phyloP scores from a whole-genome alignment of 2,113 vertebrate species.

The Cyphomyrus discorhynchus region DNA sequence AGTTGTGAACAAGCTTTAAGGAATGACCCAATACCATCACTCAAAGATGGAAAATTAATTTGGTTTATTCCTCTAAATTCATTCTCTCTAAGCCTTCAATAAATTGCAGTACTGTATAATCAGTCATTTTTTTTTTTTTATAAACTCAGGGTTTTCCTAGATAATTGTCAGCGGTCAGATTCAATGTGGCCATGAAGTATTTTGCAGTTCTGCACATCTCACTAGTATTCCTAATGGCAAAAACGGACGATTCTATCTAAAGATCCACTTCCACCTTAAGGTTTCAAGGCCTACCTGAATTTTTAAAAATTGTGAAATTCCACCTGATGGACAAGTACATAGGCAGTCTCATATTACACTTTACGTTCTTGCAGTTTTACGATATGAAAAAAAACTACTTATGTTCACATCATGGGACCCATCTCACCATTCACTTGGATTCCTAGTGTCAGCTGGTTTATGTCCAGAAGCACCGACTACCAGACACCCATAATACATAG shows the following conservation, averaged over 20 bases:
- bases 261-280: not conserved
- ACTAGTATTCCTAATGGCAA: not conserved
- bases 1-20: not conserved
- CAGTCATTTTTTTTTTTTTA: not conserved
- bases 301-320: not conserved
- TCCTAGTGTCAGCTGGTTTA: conserved; percentile 20
- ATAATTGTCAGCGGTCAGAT: not conserved
- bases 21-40: not conserved
- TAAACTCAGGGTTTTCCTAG: not conserved
- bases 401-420: not conserved
- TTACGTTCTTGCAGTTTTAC: not conserved
- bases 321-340: not conserved
- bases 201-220: not conserved
- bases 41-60: not conserved
- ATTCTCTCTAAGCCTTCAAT: not conserved
- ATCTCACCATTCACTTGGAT: conserved; percentile 18
- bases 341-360: not conserved
- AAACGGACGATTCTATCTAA: not conserved
- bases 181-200: not conserved
- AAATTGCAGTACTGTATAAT: not conserved
- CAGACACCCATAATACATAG: conserved; percentile 7
- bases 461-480: conserved; percentile 19
- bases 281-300: not conserved
- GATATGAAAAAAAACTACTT: not conserved
- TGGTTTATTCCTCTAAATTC: not conserved